Conservation (phyloP, 2,888 invertebrate genomes). For the Leptinotarsa haldemani region DNA sequence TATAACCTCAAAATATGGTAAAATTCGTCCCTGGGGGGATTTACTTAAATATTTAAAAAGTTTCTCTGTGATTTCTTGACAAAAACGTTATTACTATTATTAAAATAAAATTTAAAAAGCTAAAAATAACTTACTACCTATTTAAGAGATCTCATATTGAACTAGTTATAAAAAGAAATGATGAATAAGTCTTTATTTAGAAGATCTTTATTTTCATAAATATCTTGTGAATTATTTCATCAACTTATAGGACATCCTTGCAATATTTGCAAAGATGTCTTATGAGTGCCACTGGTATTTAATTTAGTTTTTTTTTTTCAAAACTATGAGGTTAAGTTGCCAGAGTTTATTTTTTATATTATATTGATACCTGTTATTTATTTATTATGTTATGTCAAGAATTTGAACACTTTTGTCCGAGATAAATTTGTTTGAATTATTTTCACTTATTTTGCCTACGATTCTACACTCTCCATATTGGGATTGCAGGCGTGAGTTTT, state of each 20-base stretch:
- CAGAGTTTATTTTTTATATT: conserved; percentile 52
- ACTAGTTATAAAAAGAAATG: conserved; percentile 59
- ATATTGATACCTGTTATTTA: conserved; percentile 52
- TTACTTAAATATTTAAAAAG: conserved; percentile 57
- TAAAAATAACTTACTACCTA: conserved; percentile 65
- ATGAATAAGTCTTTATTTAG: conserved; percentile 59
- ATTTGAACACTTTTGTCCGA: conserved; percentile 36
- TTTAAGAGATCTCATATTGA: conserved; percentile 67
- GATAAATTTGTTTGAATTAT: conserved; percentile 43
- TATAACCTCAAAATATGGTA: conserved; percentile 39
- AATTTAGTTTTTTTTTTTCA: conserved; percentile 48
- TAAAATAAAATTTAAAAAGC: conserved; percentile 57
- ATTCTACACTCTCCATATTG: conserved; percentile 31
- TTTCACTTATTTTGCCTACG: conserved; percentile 35
- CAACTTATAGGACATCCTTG: conserved; percentile 49
- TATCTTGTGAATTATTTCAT: conserved; percentile 51
- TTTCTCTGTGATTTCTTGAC: conserved; percentile 68
- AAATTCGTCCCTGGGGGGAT: conserved; percentile 41
- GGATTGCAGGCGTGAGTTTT: conserved; percentile 45
- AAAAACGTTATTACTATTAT: conserved; percentile 63
- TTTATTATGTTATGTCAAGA: conserved; percentile 47
- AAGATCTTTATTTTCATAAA: conserved; percentile 64
- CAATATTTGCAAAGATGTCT: conserved; percentile 59
- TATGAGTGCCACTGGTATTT: conserved; percentile 41
- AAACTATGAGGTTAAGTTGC: conserved; percentile 55